Evolutionary conservation across 53 echinoderm and acorn worm genomes (phyloP).

Genomic region (Stichopus horrens): DNA sequence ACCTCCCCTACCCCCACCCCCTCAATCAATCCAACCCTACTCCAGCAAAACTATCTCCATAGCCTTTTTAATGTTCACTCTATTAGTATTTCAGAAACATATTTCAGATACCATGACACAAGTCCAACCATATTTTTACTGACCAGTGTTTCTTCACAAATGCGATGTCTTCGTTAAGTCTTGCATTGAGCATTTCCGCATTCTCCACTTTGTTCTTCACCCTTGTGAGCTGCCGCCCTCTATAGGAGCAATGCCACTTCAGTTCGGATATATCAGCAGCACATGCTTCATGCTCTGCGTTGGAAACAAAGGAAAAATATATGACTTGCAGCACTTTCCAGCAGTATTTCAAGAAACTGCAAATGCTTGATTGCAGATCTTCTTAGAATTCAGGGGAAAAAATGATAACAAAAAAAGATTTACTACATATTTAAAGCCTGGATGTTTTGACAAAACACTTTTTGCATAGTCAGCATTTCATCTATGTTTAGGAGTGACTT

Average conservation of each 20-base stretch:
- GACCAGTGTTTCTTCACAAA: slow-evolving; percentile 98
- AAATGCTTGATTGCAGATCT: no score
- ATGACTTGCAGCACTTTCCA: no score
- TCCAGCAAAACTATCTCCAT: background rate
- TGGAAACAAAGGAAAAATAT: background rate
- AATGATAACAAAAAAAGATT: no score
- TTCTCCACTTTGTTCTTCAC: slow-evolving; percentile 74
- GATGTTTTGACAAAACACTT: no score
- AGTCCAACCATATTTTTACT: slow-evolving; percentile 10
- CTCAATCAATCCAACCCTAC: background rate
- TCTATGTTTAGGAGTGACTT: no score
- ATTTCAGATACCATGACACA: background rate
- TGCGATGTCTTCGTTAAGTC: slow-evolving; percentile 88
- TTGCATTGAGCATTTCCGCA: slow-evolving; percentile 81
- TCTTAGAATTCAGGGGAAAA: no score
- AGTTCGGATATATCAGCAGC: slow-evolving; percentile 91
- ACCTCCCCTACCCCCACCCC: background rate
- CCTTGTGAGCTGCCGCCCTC: slow-evolving; percentile 71
- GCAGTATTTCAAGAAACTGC: no score
- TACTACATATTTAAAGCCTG: no score
- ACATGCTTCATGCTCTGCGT: slow-evolving; percentile 94
- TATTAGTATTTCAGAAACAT: background rate
- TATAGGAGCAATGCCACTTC: slow-evolving; percentile 94
- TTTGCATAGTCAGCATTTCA: no score
- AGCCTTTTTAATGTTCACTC: no score